These are phyloP conservation scores for Catalaphyllia jardinei DNA, from an alignment of 64 coral and sea anemone species.

Conservation along the genomic window DNA sequence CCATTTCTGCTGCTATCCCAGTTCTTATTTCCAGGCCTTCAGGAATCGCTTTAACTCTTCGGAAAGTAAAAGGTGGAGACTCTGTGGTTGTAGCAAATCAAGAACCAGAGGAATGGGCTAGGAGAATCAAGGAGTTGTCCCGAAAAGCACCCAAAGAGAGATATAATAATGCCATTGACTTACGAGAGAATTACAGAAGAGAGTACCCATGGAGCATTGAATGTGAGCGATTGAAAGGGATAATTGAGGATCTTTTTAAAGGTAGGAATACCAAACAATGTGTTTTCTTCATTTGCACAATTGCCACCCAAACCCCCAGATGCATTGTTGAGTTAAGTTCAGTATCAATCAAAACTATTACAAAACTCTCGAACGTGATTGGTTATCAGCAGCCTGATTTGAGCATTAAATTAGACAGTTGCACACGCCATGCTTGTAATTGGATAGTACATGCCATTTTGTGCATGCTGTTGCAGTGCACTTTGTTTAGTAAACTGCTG, in stretches of 20 bases:
- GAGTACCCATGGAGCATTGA: not conserved
- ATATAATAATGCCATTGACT: not conserved
- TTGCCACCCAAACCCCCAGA: not conserved
- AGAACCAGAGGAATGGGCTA: constrained; percentile 7
- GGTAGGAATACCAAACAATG: not conserved
- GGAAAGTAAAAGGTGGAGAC: not conserved
- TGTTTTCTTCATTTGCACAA: not conserved
- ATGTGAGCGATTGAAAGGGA: not conserved
- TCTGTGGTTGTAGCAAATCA: not conserved
- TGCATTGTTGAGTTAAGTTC: not conserved
- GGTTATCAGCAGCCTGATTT: no score
- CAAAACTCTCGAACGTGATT: no score
- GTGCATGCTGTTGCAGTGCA: no score
- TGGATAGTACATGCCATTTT: no score
- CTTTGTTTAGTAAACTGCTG: no score
- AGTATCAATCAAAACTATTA: no score
- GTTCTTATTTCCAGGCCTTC: constrained; percentile 24
- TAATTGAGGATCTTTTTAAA: not conserved
- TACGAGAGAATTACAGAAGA: not conserved
- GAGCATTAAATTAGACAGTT: no score
- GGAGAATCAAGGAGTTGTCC: not conserved
- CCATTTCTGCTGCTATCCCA: constrained; percentile 18
- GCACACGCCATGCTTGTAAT: no score
- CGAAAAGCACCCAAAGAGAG: not conserved
- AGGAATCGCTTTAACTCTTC: not conserved